Evolutionary conservation across 2,888 invertebrate species (phyloP), one percentile per base, ranked within the genome.

Genomic region (Protodeltote pygarga): DNA sequence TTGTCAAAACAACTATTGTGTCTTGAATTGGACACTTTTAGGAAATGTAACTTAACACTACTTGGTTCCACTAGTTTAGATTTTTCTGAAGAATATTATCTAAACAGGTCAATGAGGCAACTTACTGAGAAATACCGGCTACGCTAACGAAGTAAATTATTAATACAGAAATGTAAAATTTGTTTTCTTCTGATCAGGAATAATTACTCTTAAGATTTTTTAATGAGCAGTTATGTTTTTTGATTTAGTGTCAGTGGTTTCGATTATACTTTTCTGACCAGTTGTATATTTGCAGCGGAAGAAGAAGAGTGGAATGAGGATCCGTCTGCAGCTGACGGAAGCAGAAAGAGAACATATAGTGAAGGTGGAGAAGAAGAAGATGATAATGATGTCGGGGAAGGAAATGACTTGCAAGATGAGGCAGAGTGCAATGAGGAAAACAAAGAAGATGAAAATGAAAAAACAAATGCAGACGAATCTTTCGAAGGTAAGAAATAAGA

Each of bases 251-350:
- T 14, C n/a, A n/a, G n/a, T n/a, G n/a, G n/a, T n/a, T n/a, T n/a
- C n/a, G n/a, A n/a, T n/a, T n/a, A 11, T 15, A 15, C 8, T 16
- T 19, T 21, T 21, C 5, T 21, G 10, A 23, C 9, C 5, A 13
- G 24, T 27, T 29, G 42, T 64, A 59, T 57, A 44, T 67, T 75
- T 70, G 13, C 71, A 90, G 89, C 87, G 34, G 92, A 89, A 54
- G 92, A 92, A 60, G 92, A 92, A 31, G 91, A 87, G 55, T 91
- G 89, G 91, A 77, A 71, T 39, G 86, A 85, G 40, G 80, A 78
- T 21, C 64, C 62, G 29, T 61, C 68, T 11, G 65, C 62, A 3
- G 67, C 54, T 2, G 60, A 50, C 3, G 71, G 67, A 9, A 74
- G 24, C 13, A 29, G 11, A 9, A 77, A 46, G 62, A 69, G 29